Evolutionary conservation across 1,140 invertebrate species (phyloP).

Genomic region (Listronotus oregonensis): DNA sequence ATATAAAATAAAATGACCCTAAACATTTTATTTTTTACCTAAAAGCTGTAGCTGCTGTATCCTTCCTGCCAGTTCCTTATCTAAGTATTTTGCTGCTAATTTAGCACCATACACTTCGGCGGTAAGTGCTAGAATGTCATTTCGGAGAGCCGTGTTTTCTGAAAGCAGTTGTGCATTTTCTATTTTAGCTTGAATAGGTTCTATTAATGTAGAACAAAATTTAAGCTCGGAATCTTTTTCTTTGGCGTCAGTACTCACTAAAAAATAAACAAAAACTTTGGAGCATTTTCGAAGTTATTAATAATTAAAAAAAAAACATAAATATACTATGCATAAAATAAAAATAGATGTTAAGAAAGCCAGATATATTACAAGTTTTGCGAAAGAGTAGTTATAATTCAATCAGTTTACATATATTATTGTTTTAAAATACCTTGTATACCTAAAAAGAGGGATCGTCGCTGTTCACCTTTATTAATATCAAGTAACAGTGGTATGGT

Average conservation of each 20-base stretch:
- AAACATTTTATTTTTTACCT: constrained; percentile 52
- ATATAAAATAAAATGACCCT: no score
- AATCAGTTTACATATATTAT: no score
- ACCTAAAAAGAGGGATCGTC: no score
- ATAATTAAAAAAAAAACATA: no score
- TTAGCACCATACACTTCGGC: constrained; percentile 83
- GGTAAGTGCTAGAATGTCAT: constrained; percentile 73
- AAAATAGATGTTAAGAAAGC: no score
- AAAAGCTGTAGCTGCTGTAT: constrained; percentile 88
- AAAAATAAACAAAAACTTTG: neutral
- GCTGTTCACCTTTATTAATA: no score
- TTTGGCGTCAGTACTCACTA: constrained; percentile 28
- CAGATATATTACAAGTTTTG: no score
- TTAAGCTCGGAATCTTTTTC: constrained; percentile 41
- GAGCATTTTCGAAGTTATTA: no score
- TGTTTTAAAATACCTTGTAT: no score
- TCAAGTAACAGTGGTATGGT: no score
- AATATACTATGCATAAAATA: no score
- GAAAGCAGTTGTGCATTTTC: constrained; percentile 69
- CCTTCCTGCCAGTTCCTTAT: constrained; percentile 84
- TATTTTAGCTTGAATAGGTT: constrained; percentile 61
- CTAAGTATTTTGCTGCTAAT: constrained; percentile 82
- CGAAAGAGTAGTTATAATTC: no score
- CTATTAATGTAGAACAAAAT: constrained; percentile 50
- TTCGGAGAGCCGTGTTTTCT: constrained; percentile 73